phyloP scores from a whole-genome alignment of 2,113 vertebrate species.

The Chloropsis hardwickii region DNA sequence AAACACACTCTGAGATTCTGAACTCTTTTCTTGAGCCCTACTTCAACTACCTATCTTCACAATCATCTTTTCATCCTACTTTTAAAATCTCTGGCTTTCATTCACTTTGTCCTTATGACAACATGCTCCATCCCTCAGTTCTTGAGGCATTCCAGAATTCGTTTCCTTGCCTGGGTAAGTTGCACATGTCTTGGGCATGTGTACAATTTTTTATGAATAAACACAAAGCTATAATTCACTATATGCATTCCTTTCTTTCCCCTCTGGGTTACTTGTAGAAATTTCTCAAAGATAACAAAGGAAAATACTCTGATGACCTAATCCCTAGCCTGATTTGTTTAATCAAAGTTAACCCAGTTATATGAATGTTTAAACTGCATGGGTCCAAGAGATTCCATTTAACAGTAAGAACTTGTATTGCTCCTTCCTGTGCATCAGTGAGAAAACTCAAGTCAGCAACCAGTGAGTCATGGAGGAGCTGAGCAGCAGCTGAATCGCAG shows the following conservation, averaged over 20 bases:
- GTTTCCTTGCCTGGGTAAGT: background rate
- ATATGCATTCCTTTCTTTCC: background rate
- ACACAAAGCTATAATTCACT: background rate
- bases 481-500: background rate
- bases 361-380: background rate
- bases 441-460: background rate
- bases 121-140: background rate
- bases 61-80: background rate
- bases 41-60: background rate
- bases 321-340: background rate
- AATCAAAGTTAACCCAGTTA: background rate
- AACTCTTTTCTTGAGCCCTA: background rate
- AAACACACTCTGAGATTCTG: background rate
- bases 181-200: accelerated
- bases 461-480: background rate
- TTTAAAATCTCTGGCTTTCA: background rate
- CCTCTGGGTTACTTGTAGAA: background rate
- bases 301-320: background rate
- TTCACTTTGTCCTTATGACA: background rate
- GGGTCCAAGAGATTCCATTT: background rate
- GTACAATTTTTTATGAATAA: background rate
- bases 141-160: background rate
- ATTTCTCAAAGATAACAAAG: background rate
- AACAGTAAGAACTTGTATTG: background rate
- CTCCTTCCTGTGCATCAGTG: background rate